These are phyloP conservation scores for Vireo altiloquus DNA, from an alignment of 2,113 vertebrate species.

Conservation along the genomic window DNA sequence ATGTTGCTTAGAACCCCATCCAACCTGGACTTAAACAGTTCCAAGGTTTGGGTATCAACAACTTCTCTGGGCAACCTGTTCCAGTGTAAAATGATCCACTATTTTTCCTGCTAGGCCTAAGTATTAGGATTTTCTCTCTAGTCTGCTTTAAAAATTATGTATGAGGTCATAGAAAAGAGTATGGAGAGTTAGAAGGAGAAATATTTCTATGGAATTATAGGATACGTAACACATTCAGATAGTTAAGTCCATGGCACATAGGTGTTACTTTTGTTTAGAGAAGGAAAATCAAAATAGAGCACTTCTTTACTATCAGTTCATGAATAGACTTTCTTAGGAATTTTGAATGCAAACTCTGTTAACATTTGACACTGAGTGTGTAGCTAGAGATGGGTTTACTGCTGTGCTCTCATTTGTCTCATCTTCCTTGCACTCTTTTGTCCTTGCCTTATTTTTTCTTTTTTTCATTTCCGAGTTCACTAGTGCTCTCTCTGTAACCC, in stretches of 20 bases:
- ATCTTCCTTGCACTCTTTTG: neutral
- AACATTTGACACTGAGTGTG: neutral
- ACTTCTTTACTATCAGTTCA: neutral
- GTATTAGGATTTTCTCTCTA: neutral
- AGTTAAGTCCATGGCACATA: neutral
- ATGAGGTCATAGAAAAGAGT: neutral
- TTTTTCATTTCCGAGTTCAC: neutral
- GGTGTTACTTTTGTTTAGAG: neutral
- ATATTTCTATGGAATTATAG: neutral
- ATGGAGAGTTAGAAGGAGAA: neutral
- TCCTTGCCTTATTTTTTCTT: neutral
- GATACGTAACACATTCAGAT: neutral
- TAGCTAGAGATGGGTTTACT: neutral
- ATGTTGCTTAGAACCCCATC: neutral
- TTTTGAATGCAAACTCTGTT: neutral
- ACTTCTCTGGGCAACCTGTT: neutral
- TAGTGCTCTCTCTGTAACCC: neutral
- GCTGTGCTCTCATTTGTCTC: neutral
- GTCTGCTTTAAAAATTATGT: neutral
- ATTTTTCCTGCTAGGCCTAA: neutral
- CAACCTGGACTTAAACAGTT: neutral
- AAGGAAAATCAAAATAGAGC: neutral
- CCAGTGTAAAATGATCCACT: neutral
- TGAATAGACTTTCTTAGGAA: neutral
- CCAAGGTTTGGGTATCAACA: neutral